Evolutionary conservation across 2,888 invertebrate genomes (phyloP), one percentile per base, ranked within the genome.

Genomic region (Phengaris arion): DNA sequence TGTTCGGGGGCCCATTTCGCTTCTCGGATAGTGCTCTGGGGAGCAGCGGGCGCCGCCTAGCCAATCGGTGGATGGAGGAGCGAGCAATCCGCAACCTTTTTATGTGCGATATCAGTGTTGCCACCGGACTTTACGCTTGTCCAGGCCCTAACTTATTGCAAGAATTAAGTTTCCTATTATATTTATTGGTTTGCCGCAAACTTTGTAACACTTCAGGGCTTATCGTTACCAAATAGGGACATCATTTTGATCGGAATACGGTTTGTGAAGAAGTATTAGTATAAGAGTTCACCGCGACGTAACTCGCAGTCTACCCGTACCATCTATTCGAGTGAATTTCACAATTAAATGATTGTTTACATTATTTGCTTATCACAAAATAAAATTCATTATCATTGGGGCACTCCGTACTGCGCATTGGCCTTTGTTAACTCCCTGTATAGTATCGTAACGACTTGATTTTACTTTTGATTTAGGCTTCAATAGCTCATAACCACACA

Each of bases 1-100:
- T 94, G 95, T 94, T 94, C 94, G 90, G 95, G 95, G 95, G 94
- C 94, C 94, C 94, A 95, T 95, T 95, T 94, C 93, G 94, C 93
- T 94, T 92, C 92, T 93, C 94, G 94, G 94, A 95, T 95, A 94
- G 94, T 94, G 88, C 94, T 94, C 94, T 87, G 84, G 92, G 91
- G 95, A 94, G 87, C 89, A 89, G 89, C 93, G 92, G 93, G 94
- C 93, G 94, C 94, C 94, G 94, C 94, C 95, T 94, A 94, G 94
- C 94, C 94, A 94, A 95, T 95, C 94, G 92, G 86, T 87, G 92
- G 91, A 90, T 92, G 91, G 91, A 91, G 88, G 81, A 92, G 87
- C 92, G 91, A 92, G 89, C 93, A 91, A 92, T 93, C 92, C 93
- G 89, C 93, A 92, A 92, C 93, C 91, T 93, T 93, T 94, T 94